These are phyloP conservation scores for Marasmarcha lunaedactyla DNA, from an alignment of 2,888 invertebrate species.

Conservation along the genomic window DNA sequence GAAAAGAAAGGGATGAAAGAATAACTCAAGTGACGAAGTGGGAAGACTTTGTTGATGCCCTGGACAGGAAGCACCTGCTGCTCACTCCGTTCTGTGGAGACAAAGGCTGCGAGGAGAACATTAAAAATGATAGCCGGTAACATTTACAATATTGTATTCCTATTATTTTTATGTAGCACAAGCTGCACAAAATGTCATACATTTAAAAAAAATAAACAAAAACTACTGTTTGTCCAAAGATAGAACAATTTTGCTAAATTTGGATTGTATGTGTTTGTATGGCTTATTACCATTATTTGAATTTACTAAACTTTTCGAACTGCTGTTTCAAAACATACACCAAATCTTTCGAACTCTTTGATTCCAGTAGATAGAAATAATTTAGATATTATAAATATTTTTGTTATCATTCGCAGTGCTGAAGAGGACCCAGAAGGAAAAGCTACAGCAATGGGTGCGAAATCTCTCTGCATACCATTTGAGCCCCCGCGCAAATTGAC, in stretches of 20 bases:
- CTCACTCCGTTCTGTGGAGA: conserved; percentile 96
- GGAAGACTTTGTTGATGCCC: conserved; percentile 80
- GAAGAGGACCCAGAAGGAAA: conserved; percentile 75
- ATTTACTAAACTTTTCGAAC: too few species aligned
- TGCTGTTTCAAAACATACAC: too few species aligned
- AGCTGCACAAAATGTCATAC: too few species aligned
- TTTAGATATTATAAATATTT: background rate
- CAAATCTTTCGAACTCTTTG: too few species aligned
- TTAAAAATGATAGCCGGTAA: conserved; percentile 87
- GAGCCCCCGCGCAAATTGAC: conserved; percentile 80
- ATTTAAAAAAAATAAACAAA: too few species aligned
- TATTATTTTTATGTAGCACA: too few species aligned
- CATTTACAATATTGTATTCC: too few species aligned
- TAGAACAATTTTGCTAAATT: too few species aligned
- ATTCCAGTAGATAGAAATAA: too few species aligned
- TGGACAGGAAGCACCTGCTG: conserved; percentile 93
- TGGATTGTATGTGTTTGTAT: too few species aligned
- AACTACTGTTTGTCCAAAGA: too few species aligned
- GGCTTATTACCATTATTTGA: too few species aligned
- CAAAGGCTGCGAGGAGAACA: conserved; percentile 89
- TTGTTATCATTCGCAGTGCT: conserved; percentile 72
- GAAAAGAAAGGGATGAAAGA: conserved; percentile 80
- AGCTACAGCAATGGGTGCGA: conserved; percentile 98
- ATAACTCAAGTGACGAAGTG: conserved; percentile 80
- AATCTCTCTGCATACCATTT: conserved; percentile 97